Percentiles rank a stretch among this genome's conserved stretches.
Conservation (phyloP, 64 coral and sea anemone species). For the Dendronephthya gigantea region DNA sequence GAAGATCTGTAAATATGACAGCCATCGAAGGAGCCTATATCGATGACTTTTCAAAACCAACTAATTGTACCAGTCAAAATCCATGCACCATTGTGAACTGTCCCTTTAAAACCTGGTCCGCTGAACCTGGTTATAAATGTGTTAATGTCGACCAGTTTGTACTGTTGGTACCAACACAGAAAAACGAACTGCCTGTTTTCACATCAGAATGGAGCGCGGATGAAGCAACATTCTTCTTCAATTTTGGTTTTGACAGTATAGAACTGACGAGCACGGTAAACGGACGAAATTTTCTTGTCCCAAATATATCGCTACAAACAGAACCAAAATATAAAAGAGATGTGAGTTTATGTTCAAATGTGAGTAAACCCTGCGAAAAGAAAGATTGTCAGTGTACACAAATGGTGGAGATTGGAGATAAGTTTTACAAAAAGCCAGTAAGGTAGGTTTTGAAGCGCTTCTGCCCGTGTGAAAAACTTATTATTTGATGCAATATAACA, state of each 20-base stretch:
- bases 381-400: neutral
- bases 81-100: constrained; percentile 61
- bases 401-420: neutral
- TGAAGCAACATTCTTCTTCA: constrained; percentile 34
- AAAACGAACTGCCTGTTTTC: constrained; percentile 27
- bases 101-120: constrained; percentile 26
- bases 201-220: neutral
- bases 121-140: neutral
- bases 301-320: constrained; percentile 29
- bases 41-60: no score
- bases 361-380: neutral
- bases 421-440: neutral
- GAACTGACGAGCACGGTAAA: constrained; percentile 26
- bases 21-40: no score
- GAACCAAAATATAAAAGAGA: neutral
- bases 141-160: constrained; percentile 28
- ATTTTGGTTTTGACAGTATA: constrained; percentile 44
- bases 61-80: no score
- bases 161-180: constrained; percentile 23
- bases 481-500: no score
- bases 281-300: constrained; percentile 40
- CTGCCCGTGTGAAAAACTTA: no score
- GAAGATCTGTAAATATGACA: no score
- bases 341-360: neutral
- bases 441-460: no score